A percentile compares a stretch with the other conserved stretches of the same genome.
Conservation (phyloP, 2,113 vertebrate genomes). For the Lagopus muta region DNA sequence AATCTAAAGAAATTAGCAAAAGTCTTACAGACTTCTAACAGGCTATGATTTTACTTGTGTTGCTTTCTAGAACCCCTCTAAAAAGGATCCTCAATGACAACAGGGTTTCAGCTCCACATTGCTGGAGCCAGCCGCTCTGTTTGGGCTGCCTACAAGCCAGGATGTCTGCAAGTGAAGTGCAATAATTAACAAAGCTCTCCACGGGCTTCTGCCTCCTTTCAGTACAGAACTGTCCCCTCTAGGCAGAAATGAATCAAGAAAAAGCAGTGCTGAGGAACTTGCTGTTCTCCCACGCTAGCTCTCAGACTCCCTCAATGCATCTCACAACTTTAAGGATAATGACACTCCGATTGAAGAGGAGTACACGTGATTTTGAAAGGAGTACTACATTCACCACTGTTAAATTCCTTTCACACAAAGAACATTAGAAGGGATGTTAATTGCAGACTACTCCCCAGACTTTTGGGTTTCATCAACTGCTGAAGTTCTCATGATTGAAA, state of each 20-base stretch:
- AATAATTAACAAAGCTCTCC: constrained; percentile 13
- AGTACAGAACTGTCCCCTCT: constrained; percentile 1
- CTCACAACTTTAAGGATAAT: constrained; percentile 49
- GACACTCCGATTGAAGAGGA: not conserved
- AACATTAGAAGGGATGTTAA: not conserved
- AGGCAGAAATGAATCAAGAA: constrained; percentile 43
- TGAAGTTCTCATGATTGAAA: not conserved
- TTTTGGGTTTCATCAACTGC: constrained; percentile 40
- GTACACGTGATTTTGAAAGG: not conserved
- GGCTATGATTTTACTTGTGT: not conserved
- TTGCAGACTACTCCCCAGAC: constrained; percentile 36
- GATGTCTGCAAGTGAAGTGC: constrained; percentile 2
- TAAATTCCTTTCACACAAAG: not conserved
- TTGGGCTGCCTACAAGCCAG: not conserved
- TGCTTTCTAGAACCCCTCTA: not conserved
- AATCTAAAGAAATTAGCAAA: not conserved
- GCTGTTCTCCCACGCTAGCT: not conserved
- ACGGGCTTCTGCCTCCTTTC: not conserved
- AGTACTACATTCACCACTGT: not conserved
- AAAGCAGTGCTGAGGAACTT: constrained; percentile 1
- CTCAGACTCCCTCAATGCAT: not conserved
- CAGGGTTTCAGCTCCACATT: not conserved
- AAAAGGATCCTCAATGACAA: not conserved
- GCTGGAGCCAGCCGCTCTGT: not conserved
- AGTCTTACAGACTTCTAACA: not conserved